Percentiles rank a stretch among this genome's conserved stretches.
These are phyloP conservation scores for Takifugu rubripes DNA, from an alignment of 2,797 vertebrate genomes.

Conservation along the genomic window DNA sequence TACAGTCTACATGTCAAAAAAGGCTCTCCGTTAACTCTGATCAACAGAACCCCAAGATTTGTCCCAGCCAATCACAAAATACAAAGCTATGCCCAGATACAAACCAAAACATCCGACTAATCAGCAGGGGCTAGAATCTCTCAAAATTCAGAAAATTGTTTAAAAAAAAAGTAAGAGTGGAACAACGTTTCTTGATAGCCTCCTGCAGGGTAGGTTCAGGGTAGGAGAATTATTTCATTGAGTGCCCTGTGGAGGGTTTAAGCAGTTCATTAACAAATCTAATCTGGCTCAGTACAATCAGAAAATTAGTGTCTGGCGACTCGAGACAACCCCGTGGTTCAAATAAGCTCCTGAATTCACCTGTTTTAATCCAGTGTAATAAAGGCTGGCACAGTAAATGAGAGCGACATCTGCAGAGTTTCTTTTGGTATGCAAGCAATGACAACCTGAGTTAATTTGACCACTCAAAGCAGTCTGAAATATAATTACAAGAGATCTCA, in stretches of 20 bases:
- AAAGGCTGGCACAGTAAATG: conserved; percentile 47
- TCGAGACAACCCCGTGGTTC: conserved; percentile 22
- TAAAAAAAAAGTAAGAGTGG: too few species aligned
- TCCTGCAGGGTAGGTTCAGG: too few species aligned
- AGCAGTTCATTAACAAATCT: conserved; percentile 17
- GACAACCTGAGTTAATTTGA: conserved; percentile 23
- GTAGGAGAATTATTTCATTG: too few species aligned
- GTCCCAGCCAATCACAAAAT: too few species aligned
- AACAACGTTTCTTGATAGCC: too few species aligned
- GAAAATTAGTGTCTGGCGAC: conserved; percentile 15
- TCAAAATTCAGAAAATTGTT: too few species aligned
- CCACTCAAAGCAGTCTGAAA: conserved; percentile 13
- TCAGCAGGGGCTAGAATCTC: too few species aligned
- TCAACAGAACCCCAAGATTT: too few species aligned
- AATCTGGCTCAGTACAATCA: conserved; percentile 15
- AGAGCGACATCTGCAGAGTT: conserved; percentile 18
- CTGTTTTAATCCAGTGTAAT: conserved; percentile 51
- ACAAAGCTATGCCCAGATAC: too few species aligned
- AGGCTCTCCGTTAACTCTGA: too few species aligned
- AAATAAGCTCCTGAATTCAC: conserved; percentile 27
- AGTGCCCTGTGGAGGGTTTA: neutral
- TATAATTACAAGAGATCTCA: conserved; percentile 17
- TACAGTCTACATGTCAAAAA: too few species aligned
- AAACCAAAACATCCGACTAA: too few species aligned
- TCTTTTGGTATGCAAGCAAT: conserved; percentile 15